Evolutionary conservation across 2,888 invertebrate species (phyloP), one percentile per base, ranked within the genome.

Genomic region (Marronus borbonicus): DNA sequence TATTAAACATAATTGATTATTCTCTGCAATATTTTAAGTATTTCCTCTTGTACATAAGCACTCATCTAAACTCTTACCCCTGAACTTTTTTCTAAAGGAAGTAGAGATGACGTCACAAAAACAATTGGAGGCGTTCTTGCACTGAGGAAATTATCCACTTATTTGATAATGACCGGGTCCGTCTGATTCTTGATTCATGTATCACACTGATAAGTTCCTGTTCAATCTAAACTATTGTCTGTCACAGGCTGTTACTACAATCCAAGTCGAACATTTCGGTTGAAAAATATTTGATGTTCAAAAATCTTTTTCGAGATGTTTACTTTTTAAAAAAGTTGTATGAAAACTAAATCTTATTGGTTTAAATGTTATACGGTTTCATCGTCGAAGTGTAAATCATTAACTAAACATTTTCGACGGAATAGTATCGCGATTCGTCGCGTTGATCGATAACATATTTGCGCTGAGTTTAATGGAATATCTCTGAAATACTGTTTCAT

Each of bases 81-180:
- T 74, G 44, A 60, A 72, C 55, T 74, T 74, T 60, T 69, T 80
- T 80, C 81, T 81, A 81, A 76, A 82, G 81, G 84, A 84, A 84
- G 81, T 82, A 75, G 77, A 20, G 55, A 76, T 83, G 82, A 84
- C 82, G 84, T 83, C 82, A 83, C 81, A 76, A 79, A 76, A 80
- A 79, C 80, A 82, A 82, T 83, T 83, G 83, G 81, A 82, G 81
- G 81, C 81, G 82, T 76, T 75, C 79, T 72, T 76, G 49, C 39
- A 55, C 74, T 55, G 80, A 78, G 80, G 81, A 80, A 82, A 82
- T 82, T 82, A 80, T 80, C 80, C 82, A 82, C 82, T 82, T 82
- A 82, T 80, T 80, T 70, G 80, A 82, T 82, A 81, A 82, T 77
- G 62, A 64, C 76, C 78, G 68, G 72, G 76, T 76, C 76, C 77